Base-by-base conservation (phyloP, 2,888 invertebrate species). In the Stenichneumon culpator region DNA sequence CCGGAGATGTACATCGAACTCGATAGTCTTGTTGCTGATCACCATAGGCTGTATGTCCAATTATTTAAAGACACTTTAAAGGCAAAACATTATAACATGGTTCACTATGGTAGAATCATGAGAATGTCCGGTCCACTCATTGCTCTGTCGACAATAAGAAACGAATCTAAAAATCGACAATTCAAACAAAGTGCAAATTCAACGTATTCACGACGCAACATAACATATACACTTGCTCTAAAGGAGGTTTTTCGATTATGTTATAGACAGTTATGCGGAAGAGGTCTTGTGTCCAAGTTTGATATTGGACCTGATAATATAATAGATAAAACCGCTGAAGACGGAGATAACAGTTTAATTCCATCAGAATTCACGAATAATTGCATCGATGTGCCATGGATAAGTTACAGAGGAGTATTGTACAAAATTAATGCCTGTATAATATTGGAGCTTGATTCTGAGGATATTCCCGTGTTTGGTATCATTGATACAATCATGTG, bases 371-470 rank as follows among this genome's bases (percentile, higher is more conserved):
- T 70, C 32, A 25, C 32, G 32, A 32, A 28, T 16, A 52, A 52
- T n/a, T 52, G 32, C 32, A 70, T 70, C n/a, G 70, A 70, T 28
- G 52, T 70, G 28, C 52, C 70, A 32, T 70, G 70, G 54, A n/a
- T 70, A 22, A 52, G 4, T n/a, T 7, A 6, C n/a, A 72, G 22
- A 36, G 57, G 57, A 28, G 36, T 72, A 19, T 36, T 57, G 16
- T 72, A 57, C 19, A 52, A 57, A 72, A n/a, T 57, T 1, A 54
- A 36, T 19, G 36, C 54, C 6, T 72, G 72, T 19, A 28, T 72
- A 9, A 54, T 39, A 7, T 0, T 72, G 6, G n/a, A 52, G 32
- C 36, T 72, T 9, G 36, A 72, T 57, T 72, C 72, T 28, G 52
- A 72, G 19, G 72, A 72, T 11, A 14, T 72, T 1, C 54, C 72